phyloP scores from a whole-genome alignment of 2,888 invertebrate genomes.

The Megastigmus dorsalis region DNA sequence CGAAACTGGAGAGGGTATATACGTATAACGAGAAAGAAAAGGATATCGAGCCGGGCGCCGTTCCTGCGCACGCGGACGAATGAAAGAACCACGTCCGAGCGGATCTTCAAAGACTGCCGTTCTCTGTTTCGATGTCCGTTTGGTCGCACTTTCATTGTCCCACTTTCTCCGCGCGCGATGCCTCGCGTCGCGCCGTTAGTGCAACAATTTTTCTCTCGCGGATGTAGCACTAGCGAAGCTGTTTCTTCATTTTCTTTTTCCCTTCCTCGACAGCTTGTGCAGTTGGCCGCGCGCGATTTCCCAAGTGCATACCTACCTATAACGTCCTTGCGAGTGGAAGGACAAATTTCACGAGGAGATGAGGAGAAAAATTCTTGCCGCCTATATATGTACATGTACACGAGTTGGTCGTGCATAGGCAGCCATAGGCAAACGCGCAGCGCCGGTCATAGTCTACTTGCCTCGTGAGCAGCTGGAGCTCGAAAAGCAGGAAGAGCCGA shows the following conservation, averaged over 20 bases:
- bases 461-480: slow-evolving; percentile 65
- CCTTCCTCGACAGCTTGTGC: not conserved
- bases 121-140: slow-evolving; percentile 60
- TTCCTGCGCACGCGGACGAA: too few species aligned
- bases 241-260: not conserved
- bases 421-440: too few species aligned
- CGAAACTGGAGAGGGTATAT: not conserved
- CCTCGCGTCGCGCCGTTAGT: slow-evolving; percentile 21
- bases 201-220: slow-evolving; percentile 40
- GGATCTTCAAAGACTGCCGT: slow-evolving; percentile 38
- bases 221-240: slow-evolving; percentile 24
- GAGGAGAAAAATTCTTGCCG: not conserved
- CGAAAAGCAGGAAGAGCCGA: slow-evolving; percentile 63
- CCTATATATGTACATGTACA: not conserved
- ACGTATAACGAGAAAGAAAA: too few species aligned
- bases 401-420: too few species aligned
- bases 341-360: not conserved
- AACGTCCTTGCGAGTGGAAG: not conserved
- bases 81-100: slow-evolving; percentile 35
- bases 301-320: too few species aligned
- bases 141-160: slow-evolving; percentile 73
- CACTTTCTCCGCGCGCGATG: slow-evolving; percentile 68
- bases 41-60: too few species aligned
- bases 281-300: too few species aligned
- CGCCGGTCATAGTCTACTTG: slow-evolving; percentile 71